phyloP scores from a whole-genome alignment of 2,797 vertebrate species.

The Melanogrammus aeglefinus region DNA sequence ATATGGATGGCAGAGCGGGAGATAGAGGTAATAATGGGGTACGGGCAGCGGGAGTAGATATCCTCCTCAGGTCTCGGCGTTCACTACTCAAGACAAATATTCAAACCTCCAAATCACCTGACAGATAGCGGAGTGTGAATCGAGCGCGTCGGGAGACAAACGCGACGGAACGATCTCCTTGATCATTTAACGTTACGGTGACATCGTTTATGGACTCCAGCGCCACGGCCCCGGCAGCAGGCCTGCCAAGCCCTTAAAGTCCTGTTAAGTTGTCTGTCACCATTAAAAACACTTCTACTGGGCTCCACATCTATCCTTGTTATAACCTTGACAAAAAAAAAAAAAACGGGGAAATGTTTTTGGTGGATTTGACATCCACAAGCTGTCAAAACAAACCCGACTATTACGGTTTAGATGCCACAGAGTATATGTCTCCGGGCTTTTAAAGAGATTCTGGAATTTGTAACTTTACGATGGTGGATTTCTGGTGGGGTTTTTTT shows the following conservation, averaged over 20 bases:
- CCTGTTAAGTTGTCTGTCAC: background rate
- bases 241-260: background rate
- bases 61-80: background rate
- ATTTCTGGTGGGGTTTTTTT: background rate
- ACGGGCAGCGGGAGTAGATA: background rate
- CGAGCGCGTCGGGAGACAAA: background rate
- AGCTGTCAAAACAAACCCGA: constrained; percentile 1
- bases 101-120: background rate
- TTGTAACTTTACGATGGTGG: background rate
- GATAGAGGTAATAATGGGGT: background rate
- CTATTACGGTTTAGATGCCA: background rate
- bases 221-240: background rate
- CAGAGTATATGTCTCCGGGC: background rate
- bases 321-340: background rate
- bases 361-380: background rate
- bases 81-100: background rate
- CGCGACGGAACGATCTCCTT: no score
- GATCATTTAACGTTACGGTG: background rate
- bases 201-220: background rate
- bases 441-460: background rate
- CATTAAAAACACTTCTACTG: background rate
- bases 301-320: background rate
- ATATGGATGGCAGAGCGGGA: background rate
- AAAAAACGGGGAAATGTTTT: background rate
- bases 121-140: background rate